Percentiles rank a stretch among this genome's conserved stretches.
Evolutionary conservation across 1,140 invertebrate genomes (phyloP).

Genomic region (Polypedilum vanderplanki): DNA sequence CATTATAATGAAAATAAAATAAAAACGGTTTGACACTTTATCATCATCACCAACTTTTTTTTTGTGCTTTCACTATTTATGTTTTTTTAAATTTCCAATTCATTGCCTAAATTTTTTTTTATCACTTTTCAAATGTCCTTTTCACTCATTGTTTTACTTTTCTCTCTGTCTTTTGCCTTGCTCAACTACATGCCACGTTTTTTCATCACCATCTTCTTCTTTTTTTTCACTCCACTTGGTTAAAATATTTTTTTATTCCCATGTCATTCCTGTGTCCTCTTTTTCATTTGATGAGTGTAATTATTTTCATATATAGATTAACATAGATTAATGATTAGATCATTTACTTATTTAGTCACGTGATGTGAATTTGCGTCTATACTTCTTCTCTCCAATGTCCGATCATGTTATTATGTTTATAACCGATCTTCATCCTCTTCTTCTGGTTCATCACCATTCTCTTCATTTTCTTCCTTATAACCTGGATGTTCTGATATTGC

Average conservation of each 20-base stretch:
- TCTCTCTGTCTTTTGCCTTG: background rate
- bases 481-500: slow-evolving; percentile 89
- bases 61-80: background rate
- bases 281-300: too few relatives aligned
- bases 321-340: slow-evolving; percentile 14
- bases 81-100: slow-evolving; percentile 25
- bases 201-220: background rate
- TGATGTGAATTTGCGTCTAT: slow-evolving; percentile 2
- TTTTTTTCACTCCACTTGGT: slow-evolving; percentile 12
- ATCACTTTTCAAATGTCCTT: background rate
- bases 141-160: background rate
- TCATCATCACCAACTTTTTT: background rate
- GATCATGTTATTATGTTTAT: slow-evolving; percentile 46
- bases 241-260: background rate
- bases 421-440: slow-evolving; percentile 73
- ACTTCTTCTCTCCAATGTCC: background rate
- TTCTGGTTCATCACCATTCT: slow-evolving; percentile 69
- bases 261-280: background rate
- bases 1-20: background rate
- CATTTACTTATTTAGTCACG: slow-evolving; percentile 18
- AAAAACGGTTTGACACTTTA: background rate
- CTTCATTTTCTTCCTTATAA: slow-evolving; percentile 79
- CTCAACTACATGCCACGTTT: background rate
- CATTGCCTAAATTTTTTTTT: slow-evolving; percentile 11
- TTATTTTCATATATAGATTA: slow-evolving; percentile 20